A percentile compares a stretch with the other conserved stretches of the same genome.
phyloP scores from a whole-genome alignment of 1,140 invertebrate genomes.

The Caenorhabditis tropicalis region DNA sequence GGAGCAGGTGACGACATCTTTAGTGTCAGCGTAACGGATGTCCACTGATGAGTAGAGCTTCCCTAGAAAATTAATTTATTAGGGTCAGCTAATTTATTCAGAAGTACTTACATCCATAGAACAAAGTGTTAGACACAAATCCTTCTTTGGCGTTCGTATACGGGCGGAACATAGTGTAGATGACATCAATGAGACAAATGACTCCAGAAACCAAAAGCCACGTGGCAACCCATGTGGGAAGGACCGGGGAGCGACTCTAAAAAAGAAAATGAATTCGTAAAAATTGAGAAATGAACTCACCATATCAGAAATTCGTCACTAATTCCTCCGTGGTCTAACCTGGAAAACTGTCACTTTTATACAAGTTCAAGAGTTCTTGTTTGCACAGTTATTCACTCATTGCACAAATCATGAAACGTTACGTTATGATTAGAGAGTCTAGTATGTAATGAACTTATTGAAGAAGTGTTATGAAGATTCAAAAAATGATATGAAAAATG shows the following conservation, averaged over 20 bases:
- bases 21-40: constrained; percentile 62
- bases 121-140: constrained; percentile 59
- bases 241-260: constrained; percentile 8
- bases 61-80: constrained; percentile 60
- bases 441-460: no score
- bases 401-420: not conserved
- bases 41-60: constrained; percentile 68
- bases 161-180: constrained; percentile 67
- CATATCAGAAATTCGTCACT: not conserved
- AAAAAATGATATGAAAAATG: no score
- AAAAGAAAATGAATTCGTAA: not conserved
- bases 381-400: not conserved
- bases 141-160: constrained; percentile 55
- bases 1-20: constrained; percentile 66
- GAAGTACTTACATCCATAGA: constrained; percentile 60
- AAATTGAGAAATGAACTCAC: no score
- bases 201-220: constrained; percentile 64
- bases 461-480: no score
- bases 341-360: not conserved
- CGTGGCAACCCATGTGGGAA: constrained; percentile 62
- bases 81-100: not conserved
- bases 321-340: not conserved
- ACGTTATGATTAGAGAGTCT: no score
- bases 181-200: constrained; percentile 65
- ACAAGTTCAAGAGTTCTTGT: not conserved